Evolutionary conservation across 2,797 vertebrate genomes (phyloP).

Genomic region (Pampus argenteus): DNA sequence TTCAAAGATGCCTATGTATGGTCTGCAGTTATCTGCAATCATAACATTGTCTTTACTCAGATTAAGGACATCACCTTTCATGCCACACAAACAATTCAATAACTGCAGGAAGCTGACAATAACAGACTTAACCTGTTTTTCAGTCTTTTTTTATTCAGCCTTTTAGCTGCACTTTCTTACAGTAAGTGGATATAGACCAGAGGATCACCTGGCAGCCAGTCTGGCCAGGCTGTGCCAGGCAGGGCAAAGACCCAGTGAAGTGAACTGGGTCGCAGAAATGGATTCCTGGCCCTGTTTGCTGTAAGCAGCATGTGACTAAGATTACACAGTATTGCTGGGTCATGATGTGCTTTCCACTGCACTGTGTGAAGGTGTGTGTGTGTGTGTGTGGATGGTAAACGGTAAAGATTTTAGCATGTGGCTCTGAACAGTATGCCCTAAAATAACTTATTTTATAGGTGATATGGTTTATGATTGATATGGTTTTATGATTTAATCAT

Average conservation of each 20-base stretch:
- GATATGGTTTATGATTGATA: too few species aligned
- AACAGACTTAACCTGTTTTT: neutral
- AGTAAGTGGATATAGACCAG: slow-evolving; percentile 18
- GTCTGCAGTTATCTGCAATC: too few species aligned
- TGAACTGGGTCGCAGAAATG: slow-evolving; percentile 60
- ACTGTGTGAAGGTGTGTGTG: slow-evolving; percentile 40
- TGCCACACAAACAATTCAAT: neutral
- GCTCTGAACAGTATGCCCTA: neutral
- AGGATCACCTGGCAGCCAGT: slow-evolving; percentile 41
- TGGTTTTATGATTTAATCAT: too few species aligned
- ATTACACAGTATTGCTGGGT: slow-evolving; percentile 70
- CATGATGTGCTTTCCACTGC: slow-evolving; percentile 57
- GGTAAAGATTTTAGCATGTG: neutral
- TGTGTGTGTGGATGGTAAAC: slow-evolving; percentile 21
- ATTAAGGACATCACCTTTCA: neutral
- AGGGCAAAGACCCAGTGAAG: slow-evolving; percentile 23
- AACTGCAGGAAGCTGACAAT: neutral
- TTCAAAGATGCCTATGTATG: too few species aligned
- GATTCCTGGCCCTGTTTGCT: slow-evolving; percentile 64
- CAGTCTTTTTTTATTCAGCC: too few species aligned
- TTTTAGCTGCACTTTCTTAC: slow-evolving; percentile 15
- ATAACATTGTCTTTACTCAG: neutral
- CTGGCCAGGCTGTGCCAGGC: slow-evolving; percentile 10
- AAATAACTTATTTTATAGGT: too few species aligned
- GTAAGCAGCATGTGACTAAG: slow-evolving; percentile 72